Percentiles rank a stretch among this genome's conserved stretches.
Evolutionary conservation across 2,888 invertebrate species (phyloP).

Genomic region (Diaphora mendica): DNA sequence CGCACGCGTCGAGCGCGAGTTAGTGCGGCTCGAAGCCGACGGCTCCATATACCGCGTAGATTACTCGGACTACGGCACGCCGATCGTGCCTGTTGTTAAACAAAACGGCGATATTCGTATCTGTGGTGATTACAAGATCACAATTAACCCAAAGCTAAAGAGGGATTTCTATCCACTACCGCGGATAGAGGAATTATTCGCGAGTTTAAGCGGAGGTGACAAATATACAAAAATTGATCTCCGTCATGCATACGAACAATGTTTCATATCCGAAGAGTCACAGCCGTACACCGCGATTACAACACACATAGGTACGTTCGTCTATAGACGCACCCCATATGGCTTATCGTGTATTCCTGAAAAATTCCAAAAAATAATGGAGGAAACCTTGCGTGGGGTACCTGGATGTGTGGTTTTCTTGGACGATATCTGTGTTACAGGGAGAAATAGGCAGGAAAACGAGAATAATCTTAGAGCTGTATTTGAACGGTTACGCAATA

Average conservation of each 20-base stretch:
- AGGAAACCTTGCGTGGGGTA: slow-evolving; percentile 27
- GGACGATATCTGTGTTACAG: slow-evolving; percentile 43
- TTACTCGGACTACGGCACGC: slow-evolving; percentile 5
- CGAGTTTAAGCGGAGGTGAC: slow-evolving; percentile 10
- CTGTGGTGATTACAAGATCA: slow-evolving; percentile 23
- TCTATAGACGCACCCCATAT: slow-evolving; percentile 19
- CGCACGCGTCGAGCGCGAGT: not conserved
- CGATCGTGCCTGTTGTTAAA: slow-evolving; percentile 23
- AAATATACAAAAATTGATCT: slow-evolving; percentile 22
- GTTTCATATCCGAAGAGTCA: slow-evolving; percentile 5
- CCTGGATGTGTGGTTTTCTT: slow-evolving; percentile 37
- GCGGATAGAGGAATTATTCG: not conserved
- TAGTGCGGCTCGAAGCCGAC: not conserved
- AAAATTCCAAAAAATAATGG: slow-evolving; percentile 46
- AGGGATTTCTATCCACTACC: slow-evolving; percentile 15
- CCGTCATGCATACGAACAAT: slow-evolving; percentile 19
- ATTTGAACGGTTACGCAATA: slow-evolving; percentile 22
- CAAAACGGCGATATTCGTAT: slow-evolving; percentile 9
- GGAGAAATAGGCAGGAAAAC: slow-evolving; percentile 19
- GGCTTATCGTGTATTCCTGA: slow-evolving; percentile 34
- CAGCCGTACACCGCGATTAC: slow-evolving; percentile 23
- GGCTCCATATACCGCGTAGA: not conserved
- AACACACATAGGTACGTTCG: slow-evolving; percentile 12
- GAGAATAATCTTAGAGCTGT: slow-evolving; percentile 39
- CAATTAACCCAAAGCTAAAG: slow-evolving; percentile 20